These are phyloP conservation scores for Hyperoplus immaculatus DNA, from an alignment of 2,797 vertebrate species.

Conservation along the genomic window DNA sequence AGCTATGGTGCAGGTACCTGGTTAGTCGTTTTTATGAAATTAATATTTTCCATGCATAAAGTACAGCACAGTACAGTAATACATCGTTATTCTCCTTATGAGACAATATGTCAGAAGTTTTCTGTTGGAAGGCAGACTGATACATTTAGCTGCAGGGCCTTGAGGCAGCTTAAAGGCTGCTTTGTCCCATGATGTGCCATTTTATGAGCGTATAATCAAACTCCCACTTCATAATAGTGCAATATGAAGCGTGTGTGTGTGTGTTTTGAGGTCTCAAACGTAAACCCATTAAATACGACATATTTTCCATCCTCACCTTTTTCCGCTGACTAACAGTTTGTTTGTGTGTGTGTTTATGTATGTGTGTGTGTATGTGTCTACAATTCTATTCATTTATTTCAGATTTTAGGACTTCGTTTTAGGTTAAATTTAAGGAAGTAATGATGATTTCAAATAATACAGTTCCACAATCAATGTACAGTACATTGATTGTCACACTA, in stretches of 20 bases:
- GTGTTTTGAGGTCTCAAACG: constrained; percentile 8
- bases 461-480: too few relatives aligned
- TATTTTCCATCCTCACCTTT: neutral
- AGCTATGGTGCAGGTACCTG: neutral
- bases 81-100: constrained; percentile 20
- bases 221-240: constrained; percentile 47
- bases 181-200: constrained; percentile 25
- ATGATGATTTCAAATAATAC: neutral
- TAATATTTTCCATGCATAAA: neutral
- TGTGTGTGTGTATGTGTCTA: neutral
- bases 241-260: constrained; percentile 5
- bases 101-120: constrained; percentile 14
- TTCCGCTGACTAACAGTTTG: neutral
- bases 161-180: constrained; percentile 49
- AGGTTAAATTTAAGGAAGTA: neutral
- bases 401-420: neutral
- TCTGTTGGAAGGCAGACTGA: constrained; percentile 45
- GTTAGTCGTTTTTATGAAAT: neutral
- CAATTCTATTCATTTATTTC: neutral
- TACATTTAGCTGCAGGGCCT: constrained; percentile 35
- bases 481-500: too few relatives aligned
- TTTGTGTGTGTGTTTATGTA: neutral
- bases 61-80: neutral
- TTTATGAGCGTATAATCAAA: constrained; percentile 56
- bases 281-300: constrained; percentile 13